Conservation (phyloP, 2,888 invertebrate genomes). For the Bhutanitis thaidina region DNA sequence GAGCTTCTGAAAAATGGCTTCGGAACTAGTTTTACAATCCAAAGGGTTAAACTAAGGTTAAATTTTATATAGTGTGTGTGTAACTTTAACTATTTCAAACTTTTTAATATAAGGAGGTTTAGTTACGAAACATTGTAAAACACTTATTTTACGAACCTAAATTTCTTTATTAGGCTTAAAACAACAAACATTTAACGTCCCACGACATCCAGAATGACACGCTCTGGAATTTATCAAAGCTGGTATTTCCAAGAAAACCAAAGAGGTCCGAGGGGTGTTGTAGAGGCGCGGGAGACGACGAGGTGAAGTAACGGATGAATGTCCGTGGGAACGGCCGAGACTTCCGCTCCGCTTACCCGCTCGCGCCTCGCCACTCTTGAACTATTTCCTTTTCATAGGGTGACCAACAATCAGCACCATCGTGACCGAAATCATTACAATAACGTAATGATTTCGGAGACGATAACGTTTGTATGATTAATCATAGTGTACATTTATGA, state of each 20-base stretch:
- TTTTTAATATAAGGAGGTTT: too few relatives aligned
- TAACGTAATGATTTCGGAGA: neutral
- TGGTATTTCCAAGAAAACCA: conserved; percentile 37
- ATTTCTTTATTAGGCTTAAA: neutral
- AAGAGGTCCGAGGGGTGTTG: conserved; percentile 25
- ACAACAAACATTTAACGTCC: conserved; percentile 5
- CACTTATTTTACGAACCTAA: too few relatives aligned
- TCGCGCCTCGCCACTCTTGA: conserved; percentile 61
- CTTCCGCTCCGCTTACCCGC: conserved; percentile 67
- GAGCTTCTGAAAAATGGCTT: too few relatives aligned
- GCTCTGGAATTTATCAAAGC: conserved; percentile 12
- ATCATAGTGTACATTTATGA: too few relatives aligned
- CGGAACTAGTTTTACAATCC: too few relatives aligned
- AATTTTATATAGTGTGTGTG: too few relatives aligned
- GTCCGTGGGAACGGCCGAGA: conserved; percentile 77
- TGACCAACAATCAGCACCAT: conserved; percentile 38
- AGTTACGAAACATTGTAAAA: too few relatives aligned
- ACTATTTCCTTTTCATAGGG: conserved; percentile 74
- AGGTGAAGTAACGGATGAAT: conserved; percentile 76
- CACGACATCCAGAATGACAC: conserved; percentile 2
- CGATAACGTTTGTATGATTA: too few relatives aligned
- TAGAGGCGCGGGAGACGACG: conserved; percentile 33
- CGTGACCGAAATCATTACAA: neutral
- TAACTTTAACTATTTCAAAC: too few relatives aligned
- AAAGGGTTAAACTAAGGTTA: too few relatives aligned